phyloP scores from a whole-genome alignment of 1,140 invertebrate genomes.

The Leguminivora glycinivorella region DNA sequence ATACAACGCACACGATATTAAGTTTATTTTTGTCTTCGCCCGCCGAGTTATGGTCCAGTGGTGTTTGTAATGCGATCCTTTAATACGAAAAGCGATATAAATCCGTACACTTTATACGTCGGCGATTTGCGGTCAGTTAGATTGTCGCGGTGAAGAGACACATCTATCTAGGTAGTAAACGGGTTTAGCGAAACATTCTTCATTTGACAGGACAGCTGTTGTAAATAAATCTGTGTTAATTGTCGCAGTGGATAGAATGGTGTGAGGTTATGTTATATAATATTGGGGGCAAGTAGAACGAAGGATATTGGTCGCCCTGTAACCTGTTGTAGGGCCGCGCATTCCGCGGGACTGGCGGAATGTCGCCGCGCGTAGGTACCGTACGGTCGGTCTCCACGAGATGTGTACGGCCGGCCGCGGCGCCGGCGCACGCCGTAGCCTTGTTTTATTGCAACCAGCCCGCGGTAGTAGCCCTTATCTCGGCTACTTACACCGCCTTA shows the following conservation, averaged over 20 bases:
- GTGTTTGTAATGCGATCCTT: slow-evolving; percentile 75
- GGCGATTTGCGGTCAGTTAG: slow-evolving; percentile 69
- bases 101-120: slow-evolving; percentile 61
- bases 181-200: slow-evolving; percentile 48
- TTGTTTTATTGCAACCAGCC: slow-evolving; percentile 63
- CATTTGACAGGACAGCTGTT: slow-evolving; percentile 51
- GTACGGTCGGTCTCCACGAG: slow-evolving; percentile 67
- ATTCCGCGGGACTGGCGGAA: slow-evolving; percentile 68
- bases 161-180: slow-evolving; percentile 49
- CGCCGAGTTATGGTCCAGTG: slow-evolving; percentile 77
- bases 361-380: slow-evolving; percentile 73
- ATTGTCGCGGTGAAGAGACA: slow-evolving; percentile 63
- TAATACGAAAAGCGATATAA: slow-evolving; percentile 72
- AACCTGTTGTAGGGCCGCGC: slow-evolving; percentile 70
- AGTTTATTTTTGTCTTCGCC: slow-evolving; percentile 78
- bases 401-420: slow-evolving; percentile 62
- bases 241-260: slow-evolving; percentile 34
- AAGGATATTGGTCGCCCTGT: slow-evolving; percentile 60
- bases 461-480: slow-evolving; percentile 59
- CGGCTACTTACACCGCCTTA: slow-evolving; percentile 38
- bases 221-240: slow-evolving; percentile 47
- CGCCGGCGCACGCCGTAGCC: slow-evolving; percentile 58
- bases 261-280: slow-evolving; percentile 47
- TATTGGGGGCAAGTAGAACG: slow-evolving; percentile 54
- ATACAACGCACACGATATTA: slow-evolving; percentile 74